Base-by-base conservation (phyloP, 2,113 vertebrate genomes). In the Poecilia latipinna region DNA sequence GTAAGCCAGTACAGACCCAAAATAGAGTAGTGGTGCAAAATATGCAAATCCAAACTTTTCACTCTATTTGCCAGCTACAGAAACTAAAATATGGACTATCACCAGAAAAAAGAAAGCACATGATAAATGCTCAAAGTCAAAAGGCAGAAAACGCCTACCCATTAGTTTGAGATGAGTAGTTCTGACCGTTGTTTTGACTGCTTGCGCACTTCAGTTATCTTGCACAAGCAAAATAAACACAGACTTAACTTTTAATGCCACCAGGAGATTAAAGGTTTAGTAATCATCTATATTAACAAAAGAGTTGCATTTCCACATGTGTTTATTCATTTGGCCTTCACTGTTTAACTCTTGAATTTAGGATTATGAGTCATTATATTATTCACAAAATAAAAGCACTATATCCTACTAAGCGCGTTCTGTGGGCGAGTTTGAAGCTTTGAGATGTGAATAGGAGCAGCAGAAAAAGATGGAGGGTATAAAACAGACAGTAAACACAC, bases 401-500 rank as follows among this genome's bases (percentile, higher is more conserved):
- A 22, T 33, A 28, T 48, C 64, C 37, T 68, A 33, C 7, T 64
- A 5, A 74, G 66, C 10, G 64, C 33, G 44, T 61, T 76, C 64
- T 66, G 19, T 71, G 54, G 65, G 65, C 33, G 70, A 79, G 64
- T 84, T 72, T 73, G 4, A 64, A 61, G 74, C 44, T 42, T 74
- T 77, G 65, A 70, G 74, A 31, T 67, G 60, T 60, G 61, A 72
- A 66, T 65, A 74, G 61, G 75, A 80, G 77, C 61, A 79, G 63
- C 70, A 83, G 70, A 79, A 68, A 84, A 77, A 78, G 63, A 83
- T 71, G 74, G 62, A 79, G 74, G 75, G 75, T 64, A 86, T 65
- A 81, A 84, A 86, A 82, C 71, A 78, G 74, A 84, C 82, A 79
- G 78, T 73, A 70, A 80, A 79, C 82, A 82, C 84, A 86, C 81